phyloP scores from a whole-genome alignment of 2,888 invertebrate genomes.

The Acanthoscelides obtectus region DNA sequence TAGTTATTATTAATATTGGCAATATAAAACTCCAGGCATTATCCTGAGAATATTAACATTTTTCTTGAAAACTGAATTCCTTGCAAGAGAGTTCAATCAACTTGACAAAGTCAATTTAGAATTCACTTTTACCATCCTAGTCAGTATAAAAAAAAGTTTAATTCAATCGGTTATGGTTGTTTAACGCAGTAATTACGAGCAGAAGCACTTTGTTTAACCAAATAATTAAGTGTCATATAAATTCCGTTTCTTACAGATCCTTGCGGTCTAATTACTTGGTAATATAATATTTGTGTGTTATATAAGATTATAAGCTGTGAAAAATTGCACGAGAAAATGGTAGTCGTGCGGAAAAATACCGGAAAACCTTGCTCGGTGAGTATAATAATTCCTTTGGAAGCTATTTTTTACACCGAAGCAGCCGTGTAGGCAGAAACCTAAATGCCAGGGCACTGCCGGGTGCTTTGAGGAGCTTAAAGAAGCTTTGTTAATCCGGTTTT shows the following conservation, averaged over 20 bases:
- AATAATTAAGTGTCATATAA: not conserved
- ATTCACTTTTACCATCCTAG: not conserved
- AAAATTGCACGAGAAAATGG: too few relatives aligned
- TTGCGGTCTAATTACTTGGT: not conserved
- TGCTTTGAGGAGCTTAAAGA: too few relatives aligned
- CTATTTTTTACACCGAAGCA: too few relatives aligned
- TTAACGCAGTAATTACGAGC: not conserved
- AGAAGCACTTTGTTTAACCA: not conserved
- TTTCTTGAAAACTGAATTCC: not conserved
- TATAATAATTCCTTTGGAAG: too few relatives aligned
- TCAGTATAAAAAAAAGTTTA: not conserved
- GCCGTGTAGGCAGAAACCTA: too few relatives aligned
- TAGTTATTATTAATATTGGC: not conserved
- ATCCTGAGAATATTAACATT: not conserved
- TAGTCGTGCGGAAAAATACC: too few relatives aligned
- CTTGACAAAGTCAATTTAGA: not conserved
- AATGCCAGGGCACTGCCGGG: too few relatives aligned
- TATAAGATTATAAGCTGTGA: not conserved
- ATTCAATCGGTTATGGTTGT: not conserved
- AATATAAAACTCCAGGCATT: not conserved
- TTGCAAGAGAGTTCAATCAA: not conserved
- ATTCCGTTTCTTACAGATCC: not conserved
- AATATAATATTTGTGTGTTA: not conserved
- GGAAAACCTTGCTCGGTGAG: too few relatives aligned
- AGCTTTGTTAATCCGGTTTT: too few relatives aligned